phyloP scores from a whole-genome alignment of 2,888 invertebrate species.

The Andrena trimmerana region DNA sequence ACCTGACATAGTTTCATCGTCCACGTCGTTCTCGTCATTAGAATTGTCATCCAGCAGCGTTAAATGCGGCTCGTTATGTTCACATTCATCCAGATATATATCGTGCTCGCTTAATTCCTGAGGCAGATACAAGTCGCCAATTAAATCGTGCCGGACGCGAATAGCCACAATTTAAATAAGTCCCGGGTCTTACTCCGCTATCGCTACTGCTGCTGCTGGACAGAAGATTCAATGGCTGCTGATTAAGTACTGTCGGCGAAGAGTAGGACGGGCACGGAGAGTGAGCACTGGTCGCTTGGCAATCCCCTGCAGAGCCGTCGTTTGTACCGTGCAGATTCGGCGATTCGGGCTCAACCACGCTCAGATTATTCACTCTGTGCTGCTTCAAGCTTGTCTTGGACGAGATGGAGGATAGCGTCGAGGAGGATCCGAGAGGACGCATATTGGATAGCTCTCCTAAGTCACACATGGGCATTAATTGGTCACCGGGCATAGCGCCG shows the following conservation, averaged over 20 bases:
- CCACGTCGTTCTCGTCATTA: slow-evolving; percentile 94
- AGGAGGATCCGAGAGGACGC: slow-evolving; percentile 72
- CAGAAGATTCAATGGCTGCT: slow-evolving; percentile 74
- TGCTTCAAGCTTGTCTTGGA: slow-evolving; percentile 77
- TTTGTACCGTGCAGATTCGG: slow-evolving; percentile 55
- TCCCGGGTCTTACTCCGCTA: slow-evolving; percentile 79
- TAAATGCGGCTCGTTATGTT: slow-evolving; percentile 85
- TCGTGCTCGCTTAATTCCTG: slow-evolving; percentile 89
- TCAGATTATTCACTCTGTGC: slow-evolving; percentile 54
- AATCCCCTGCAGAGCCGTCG: slow-evolving; percentile 72
- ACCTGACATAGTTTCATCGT: slow-evolving; percentile 94
- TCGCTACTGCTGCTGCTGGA: slow-evolving; percentile 85
- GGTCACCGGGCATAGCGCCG: slow-evolving; percentile 59
- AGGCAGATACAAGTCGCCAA: slow-evolving; percentile 73
- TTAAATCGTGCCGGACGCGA: background rate
- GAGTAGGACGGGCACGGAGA: slow-evolving; percentile 75
- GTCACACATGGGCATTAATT: slow-evolving; percentile 75
- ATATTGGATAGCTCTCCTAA: slow-evolving; percentile 74
- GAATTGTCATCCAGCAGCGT: slow-evolving; percentile 89
- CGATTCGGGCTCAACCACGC: slow-evolving; percentile 55
- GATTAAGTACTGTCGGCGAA: slow-evolving; percentile 79
- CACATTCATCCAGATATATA: slow-evolving; percentile 88
- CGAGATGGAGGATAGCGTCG: slow-evolving; percentile 75
- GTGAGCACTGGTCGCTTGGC: slow-evolving; percentile 60
- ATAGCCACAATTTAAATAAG: background rate